Percentiles rank a stretch among this genome's conserved stretches.
Evolutionary conservation across 2,888 invertebrate species (phyloP).

Genomic region (Amphipoea oculea): DNA sequence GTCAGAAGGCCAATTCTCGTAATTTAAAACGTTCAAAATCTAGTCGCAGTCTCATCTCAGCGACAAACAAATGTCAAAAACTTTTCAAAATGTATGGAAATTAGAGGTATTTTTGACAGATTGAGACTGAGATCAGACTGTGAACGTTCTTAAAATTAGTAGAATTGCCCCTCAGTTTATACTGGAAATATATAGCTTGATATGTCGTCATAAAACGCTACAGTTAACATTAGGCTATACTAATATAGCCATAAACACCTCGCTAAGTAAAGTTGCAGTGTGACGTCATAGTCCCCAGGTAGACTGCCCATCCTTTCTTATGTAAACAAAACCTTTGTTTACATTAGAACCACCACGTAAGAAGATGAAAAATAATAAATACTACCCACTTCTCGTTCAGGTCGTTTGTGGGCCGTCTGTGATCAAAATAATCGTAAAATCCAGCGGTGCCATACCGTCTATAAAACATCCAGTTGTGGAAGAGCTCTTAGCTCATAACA

Average conservation of each 20-base stretch:
- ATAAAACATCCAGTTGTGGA: slow-evolving; percentile 44
- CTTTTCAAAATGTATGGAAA: too few relatives aligned
- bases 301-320: slow-evolving; percentile 19
- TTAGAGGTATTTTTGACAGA: too few relatives aligned
- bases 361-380: slow-evolving; percentile 37
- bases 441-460: slow-evolving; percentile 65
- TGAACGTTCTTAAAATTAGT: too few relatives aligned
- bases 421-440: slow-evolving; percentile 59
- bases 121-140: too few relatives aligned
- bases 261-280: not conserved
- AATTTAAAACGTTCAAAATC: too few relatives aligned
- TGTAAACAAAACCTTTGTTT: slow-evolving; percentile 45
- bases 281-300: slow-evolving; percentile 31
- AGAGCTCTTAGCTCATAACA: slow-evolving; percentile 33
- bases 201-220: not conserved
- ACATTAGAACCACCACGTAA: slow-evolving; percentile 24
- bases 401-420: slow-evolving; percentile 53
- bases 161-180: too few relatives aligned
- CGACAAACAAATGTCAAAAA: too few relatives aligned
- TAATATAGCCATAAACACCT: slow-evolving; percentile 20
- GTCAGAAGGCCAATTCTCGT: too few relatives aligned
- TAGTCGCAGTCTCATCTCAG: too few relatives aligned
- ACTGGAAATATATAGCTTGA: not conserved
- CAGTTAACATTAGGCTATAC: slow-evolving; percentile 7
- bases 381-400: slow-evolving; percentile 27